phyloP scores from a whole-genome alignment of 1,140 invertebrate species.

The Ridgeia piscesae region DNA sequence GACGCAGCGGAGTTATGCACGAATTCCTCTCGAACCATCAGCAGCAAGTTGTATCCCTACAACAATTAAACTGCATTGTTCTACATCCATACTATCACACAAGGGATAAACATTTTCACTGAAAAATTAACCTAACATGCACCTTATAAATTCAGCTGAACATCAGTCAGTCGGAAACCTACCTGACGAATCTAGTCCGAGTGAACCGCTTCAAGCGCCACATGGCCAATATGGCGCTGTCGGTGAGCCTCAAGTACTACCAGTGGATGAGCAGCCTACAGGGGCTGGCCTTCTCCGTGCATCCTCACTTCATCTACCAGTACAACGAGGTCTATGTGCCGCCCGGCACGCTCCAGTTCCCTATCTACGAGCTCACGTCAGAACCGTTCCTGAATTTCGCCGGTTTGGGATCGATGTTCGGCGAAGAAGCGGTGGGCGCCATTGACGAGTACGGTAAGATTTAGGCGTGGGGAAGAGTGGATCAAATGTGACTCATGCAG shows the following conservation, averaged over 20 bases:
- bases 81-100: background rate
- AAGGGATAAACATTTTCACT: background rate
- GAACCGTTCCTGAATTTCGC: conserved; percentile 44
- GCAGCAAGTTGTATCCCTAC: background rate
- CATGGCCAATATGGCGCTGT: conserved; percentile 36
- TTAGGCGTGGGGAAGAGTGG: background rate
- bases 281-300: conserved; percentile 30
- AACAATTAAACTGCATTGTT: background rate
- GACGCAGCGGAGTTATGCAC: no score
- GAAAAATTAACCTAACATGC: background rate
- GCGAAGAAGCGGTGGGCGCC: conserved; percentile 36
- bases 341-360: conserved; percentile 44
- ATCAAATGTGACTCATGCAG: no score
- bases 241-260: conserved; percentile 33
- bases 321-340: conserved; percentile 47
- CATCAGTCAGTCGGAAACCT: conserved; percentile 38
- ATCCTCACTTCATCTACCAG: conserved; percentile 28
- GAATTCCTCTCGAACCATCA: background rate
- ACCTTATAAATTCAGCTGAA: conserved; percentile 33
- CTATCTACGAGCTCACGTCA: conserved; percentile 38
- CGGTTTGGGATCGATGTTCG: conserved; percentile 39
- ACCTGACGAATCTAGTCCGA: conserved; percentile 42
- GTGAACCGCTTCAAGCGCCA: conserved; percentile 33
- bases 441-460: conserved; percentile 42
- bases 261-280: conserved; percentile 38